A percentile compares a stretch with the other conserved stretches of the same genome.
Conservation (phyloP, 2,888 invertebrate species). For the Drosophila atripex region DNA sequence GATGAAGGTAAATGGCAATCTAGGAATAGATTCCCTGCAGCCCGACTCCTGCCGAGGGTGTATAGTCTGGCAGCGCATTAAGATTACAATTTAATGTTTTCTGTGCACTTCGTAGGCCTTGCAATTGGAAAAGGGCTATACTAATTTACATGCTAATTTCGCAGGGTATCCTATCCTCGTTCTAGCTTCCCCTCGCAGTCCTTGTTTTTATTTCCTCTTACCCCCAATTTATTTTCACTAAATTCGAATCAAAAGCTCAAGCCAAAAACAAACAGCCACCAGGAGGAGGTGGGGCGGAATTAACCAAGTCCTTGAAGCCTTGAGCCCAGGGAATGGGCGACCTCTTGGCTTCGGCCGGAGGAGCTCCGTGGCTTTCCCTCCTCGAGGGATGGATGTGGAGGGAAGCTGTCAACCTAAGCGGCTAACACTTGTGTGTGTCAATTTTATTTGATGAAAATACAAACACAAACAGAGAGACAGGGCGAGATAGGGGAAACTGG, state of each 20-base stretch:
- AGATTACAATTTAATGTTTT: neutral
- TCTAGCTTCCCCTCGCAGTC: neutral
- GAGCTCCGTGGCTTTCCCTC: conserved; percentile 18
- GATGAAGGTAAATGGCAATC: conserved; percentile 77
- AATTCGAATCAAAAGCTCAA: conserved; percentile 78
- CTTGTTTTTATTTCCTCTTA: conserved; percentile 48
- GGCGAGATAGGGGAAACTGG: conserved; percentile 38
- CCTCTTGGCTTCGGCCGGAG: conserved; percentile 19
- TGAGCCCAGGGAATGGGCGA: conserved; percentile 25
- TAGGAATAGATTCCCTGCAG: conserved; percentile 28
- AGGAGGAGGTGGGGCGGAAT: conserved; percentile 37
- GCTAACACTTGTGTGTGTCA: conserved; percentile 79
- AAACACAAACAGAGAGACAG: conserved; percentile 57
- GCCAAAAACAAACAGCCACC: conserved; percentile 36
- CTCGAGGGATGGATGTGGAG: conserved; percentile 13
- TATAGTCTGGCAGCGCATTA: neutral
- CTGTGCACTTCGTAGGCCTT: too few relatives aligned
- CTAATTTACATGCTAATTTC: neutral
- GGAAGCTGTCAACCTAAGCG: conserved; percentile 71
- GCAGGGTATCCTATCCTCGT: neutral
- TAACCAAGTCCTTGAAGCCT: conserved; percentile 75
- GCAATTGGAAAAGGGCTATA: neutral
- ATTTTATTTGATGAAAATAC: conserved; percentile 79
- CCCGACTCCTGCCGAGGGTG: neutral
- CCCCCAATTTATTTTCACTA: conserved; percentile 76